A percentile compares a stretch with the other conserved stretches of the same genome.
These are phyloP conservation scores for Phalacrocorax aristotelis DNA, from an alignment of 2,113 vertebrate species.

Conservation along the genomic window DNA sequence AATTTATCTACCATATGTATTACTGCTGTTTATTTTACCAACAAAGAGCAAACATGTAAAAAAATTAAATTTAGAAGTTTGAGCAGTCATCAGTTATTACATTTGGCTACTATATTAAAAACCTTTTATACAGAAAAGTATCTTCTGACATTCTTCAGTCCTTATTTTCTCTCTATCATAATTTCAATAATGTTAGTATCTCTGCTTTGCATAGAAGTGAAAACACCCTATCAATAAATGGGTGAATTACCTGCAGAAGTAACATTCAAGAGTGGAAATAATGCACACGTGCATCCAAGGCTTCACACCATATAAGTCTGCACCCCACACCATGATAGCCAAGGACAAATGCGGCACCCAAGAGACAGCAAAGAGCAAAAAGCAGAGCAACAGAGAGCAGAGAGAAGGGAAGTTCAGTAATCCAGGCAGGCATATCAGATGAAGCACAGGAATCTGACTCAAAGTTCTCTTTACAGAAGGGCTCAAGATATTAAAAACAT, in stretches of 20 bases:
- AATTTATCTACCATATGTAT: not conserved
- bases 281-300: slow-evolving; percentile 75
- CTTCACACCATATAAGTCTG: slow-evolving; percentile 74
- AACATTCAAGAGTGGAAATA: slow-evolving; percentile 79
- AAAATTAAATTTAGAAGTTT: not conserved
- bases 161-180: not conserved
- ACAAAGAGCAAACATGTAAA: not conserved
- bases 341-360: slow-evolving; percentile 79
- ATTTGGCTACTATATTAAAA: not conserved
- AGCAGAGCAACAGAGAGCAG: slow-evolving; percentile 77
- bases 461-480: slow-evolving; percentile 57
- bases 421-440: slow-evolving; percentile 65
- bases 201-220: slow-evolving; percentile 35
- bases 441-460: slow-evolving; percentile 71
- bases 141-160: not conserved
- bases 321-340: slow-evolving; percentile 80
- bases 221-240: slow-evolving; percentile 69
- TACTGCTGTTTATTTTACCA: not conserved
- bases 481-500: slow-evolving; percentile 54
- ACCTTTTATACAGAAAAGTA: not conserved
- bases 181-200: slow-evolving; percentile 8
- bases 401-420: slow-evolving; percentile 78
- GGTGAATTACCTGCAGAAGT: slow-evolving; percentile 79
- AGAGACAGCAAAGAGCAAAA: slow-evolving; percentile 80
- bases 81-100: not conserved